Evolutionary conservation across 2,888 invertebrate genomes (phyloP).

Genomic region (Brachylomia viminalis): DNA sequence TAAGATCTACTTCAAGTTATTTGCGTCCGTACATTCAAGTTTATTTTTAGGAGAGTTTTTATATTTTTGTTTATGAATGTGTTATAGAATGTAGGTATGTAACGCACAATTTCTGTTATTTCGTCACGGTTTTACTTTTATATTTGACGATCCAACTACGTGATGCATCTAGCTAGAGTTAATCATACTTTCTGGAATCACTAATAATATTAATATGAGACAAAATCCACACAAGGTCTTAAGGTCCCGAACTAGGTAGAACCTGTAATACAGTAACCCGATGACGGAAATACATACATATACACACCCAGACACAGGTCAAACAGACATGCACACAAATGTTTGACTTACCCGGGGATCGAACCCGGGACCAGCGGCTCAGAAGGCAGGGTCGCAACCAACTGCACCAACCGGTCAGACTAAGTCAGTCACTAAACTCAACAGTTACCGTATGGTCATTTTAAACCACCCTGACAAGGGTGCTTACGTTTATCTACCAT

Average conservation of each 20-base stretch:
- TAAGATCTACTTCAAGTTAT: not conserved
- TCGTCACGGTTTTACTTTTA: not conserved
- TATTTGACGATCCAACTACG: not conserved
- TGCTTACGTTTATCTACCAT: not conserved
- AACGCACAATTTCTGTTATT: not conserved
- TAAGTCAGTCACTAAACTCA: not conserved
- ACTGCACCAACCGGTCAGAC: too few species aligned
- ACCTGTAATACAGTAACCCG: too few species aligned
- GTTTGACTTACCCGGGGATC: too few species aligned
- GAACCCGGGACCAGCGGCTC: too few species aligned
- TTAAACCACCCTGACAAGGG: not conserved
- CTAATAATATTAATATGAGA: too few species aligned
- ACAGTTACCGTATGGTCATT: not conserved
- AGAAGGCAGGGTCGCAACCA: too few species aligned
- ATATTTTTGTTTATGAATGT: too few species aligned
- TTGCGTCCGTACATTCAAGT: not conserved
- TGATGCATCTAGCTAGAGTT: not conserved
- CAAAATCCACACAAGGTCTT: too few species aligned
- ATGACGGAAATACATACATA: too few species aligned
- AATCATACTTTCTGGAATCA: not conserved
- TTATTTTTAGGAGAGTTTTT: not conserved
- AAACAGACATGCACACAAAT: too few species aligned
- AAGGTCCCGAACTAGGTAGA: too few species aligned
- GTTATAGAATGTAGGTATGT: not conserved
- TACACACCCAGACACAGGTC: too few species aligned